phyloP scores from a whole-genome alignment of 2,113 vertebrate species.

The Cervus canadensis region DNA sequence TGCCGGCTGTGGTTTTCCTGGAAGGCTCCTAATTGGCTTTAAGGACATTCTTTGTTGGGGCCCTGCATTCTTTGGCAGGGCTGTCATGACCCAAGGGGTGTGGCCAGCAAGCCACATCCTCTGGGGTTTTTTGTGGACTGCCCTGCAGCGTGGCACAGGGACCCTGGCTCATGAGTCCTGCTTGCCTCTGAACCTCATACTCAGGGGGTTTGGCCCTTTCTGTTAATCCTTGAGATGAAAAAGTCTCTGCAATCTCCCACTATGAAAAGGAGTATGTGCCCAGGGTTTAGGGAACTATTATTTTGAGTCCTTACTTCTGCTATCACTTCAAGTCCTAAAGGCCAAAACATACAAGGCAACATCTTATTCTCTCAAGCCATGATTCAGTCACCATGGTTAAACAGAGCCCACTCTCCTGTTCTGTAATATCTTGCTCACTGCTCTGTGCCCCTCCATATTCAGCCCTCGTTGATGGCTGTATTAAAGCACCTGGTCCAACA shows the following conservation, averaged over 20 bases:
- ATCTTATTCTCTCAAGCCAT: not conserved
- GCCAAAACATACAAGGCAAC: not conserved
- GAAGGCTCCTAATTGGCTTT: slow-evolving; percentile 33
- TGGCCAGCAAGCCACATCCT: slow-evolving; percentile 60
- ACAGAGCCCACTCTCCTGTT: not conserved
- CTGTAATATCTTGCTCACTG: not conserved
- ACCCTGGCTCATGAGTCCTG: not conserved
- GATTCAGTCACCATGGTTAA: not conserved
- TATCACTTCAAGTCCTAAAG: not conserved
- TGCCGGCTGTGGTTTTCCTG: slow-evolving; percentile 30
- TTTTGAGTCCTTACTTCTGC: not conserved
- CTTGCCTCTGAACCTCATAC: not conserved
- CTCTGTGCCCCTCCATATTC: not conserved
- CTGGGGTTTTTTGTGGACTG: slow-evolving; percentile 1
- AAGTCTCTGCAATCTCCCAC: not conserved
- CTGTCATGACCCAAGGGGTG: not conserved
- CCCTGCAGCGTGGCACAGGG: not conserved
- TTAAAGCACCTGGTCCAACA: not conserved
- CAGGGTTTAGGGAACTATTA: not conserved
- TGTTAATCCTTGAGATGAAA: not conserved
- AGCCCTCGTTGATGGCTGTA: not conserved
- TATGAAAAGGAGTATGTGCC: not conserved
- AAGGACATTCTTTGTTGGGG: slow-evolving; percentile 53
- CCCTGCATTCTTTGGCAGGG: slow-evolving; percentile 53
- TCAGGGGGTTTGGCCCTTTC: not conserved